Evolutionary conservation across 2,797 vertebrate genomes (phyloP), one percentile per base, ranked within the genome.

Genomic region (Microhierax caerulescens): DNA sequence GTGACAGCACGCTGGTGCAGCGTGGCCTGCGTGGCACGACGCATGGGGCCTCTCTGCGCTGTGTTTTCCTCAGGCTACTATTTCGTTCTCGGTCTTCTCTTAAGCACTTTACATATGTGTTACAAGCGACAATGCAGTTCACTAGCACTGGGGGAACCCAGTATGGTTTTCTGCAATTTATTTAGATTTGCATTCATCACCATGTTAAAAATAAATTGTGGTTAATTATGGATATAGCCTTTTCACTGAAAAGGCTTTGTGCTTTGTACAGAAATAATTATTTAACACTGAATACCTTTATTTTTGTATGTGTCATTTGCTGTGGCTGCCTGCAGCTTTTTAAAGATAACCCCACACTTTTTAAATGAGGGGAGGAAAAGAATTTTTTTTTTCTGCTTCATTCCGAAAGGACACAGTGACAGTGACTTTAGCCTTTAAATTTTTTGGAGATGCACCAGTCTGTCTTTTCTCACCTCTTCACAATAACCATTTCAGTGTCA

Each of bases 161-260:
- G 6, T 43, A 6, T 14, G 77, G 30, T 78, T 56, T 23, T 85
- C 53, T 93, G 34, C 72, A 73, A 43, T 34, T 88, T 86, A n/a
- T 24, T 75, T 34, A 36, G 56, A 21, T 83, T 97, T 91, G 41
- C 57, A 75, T 61, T 96, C 45, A 43, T 76, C 5, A 8, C 9
- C 47, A 19, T 67, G 43, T 83, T 96, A 87, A 94, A 95, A 96
- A 94, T 75, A 95, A 95, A 86, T 56, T 68, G 10, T 59, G 39
- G 17, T 75, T 81, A 88, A 80, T 90, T 96, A 60, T 16, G 63
- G 23, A 30, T 53, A 69, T 4, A 75, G 19, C 16, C 30, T 97
- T 97, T 95, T 95, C 32, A 87, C 5, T 75, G 64, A 96, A 96
- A 88, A 78, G 34, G 13, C n/a, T 73, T 95, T 63, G 72, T 74